Evolutionary conservation across 2,797 vertebrate genomes (phyloP), one percentile per base, ranked within the genome.

Genomic region (Anguilla obscura): DNA sequence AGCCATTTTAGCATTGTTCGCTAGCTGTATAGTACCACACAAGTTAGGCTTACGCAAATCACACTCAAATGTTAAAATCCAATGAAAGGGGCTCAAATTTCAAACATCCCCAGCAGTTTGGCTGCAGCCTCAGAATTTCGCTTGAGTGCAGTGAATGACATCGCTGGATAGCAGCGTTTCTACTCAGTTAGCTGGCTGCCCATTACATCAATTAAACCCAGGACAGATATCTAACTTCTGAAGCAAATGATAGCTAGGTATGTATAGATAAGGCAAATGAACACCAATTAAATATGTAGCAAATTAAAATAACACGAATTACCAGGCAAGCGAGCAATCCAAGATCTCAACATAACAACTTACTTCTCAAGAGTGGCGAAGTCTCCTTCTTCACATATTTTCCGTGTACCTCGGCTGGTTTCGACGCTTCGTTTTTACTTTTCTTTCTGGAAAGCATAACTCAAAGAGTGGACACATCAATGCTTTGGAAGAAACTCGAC

Each of bases 341-440:
- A 33, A 56, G 24, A 48, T 58, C 30, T 74, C 18, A 58, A 36
- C 18, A 91, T 90, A 94, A 95, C 91, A 88, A 97, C 97, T 97
- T 93, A 97, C 97, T 97, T 93, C 97, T 96, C 85, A 99, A 96
- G 89, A 99, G 95, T 86, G 98, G 98, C 89, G 97, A 98, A 87
- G 98, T 99, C 94, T 99, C 98, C 96, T 99, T 99, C 96, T 98
- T 99, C 94, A 99, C 97, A 96, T 99, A 99, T 88, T 99, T 99
- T 89, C 98, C 98, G 95, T 98, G 98, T 71, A 99, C 98, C 96
- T 99, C 98, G 87, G 97, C 96, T 89, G 98, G 97, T 93, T 99
- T 99, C 86, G 98, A 98, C 94, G 97, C 97, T 96, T 99, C 98
- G 94, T 96, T 98, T 92, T 98, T 98, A 91, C 98, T 99, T 95